Evolutionary conservation across 2,888 invertebrate species (phyloP), one percentile per base, ranked within the genome.

Genomic region (Odontothrips loti): DNA sequence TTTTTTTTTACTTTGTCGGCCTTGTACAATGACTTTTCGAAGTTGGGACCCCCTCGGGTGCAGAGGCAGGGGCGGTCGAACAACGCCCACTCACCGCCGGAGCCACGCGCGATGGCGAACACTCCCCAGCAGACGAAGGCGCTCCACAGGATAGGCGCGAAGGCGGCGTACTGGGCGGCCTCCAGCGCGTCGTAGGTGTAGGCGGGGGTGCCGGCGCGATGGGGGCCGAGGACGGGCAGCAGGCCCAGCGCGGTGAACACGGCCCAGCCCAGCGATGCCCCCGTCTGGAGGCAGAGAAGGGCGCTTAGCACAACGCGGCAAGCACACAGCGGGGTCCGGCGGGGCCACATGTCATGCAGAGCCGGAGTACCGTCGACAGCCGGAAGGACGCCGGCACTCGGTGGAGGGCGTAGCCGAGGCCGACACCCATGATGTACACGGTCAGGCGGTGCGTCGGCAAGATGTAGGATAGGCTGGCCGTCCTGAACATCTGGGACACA

Each of bases 131-230:
- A 87, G 85, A 91, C 87, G 83, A 89, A 89, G 34, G 88, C 8
- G 0, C 90, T 90, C 91, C 91, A 92, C 58, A 89, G 83, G 6
- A 91, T 88, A 0, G 91, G 91, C 0, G 90, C 88, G 83, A 91
- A 86, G 0, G 91, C 90, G 0, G 89, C 89, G 85, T 91, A 92
- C 79, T 90, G 78, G 0, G 91, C 90, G 0, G 90, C 89, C 0
- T 90, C 88, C 0, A 86, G 85, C 80, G 87, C 88, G 82, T 90
- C 88, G 84, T 90, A 91, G 79, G 86, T 83, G 85, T 91, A 91
- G 0, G 87, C 88, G 51, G 87, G 88, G 17, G 88, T 85, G 0
- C 90, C 89, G 90, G 90, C 90, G 78, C 87, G 87, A 86, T 89
- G 89, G 0, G 91, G 91, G 43, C 89, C 90, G 79, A 87, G 86